Base-by-base conservation (phyloP, 2,113 vertebrate species). In the Istiophorus platypterus region DNA sequence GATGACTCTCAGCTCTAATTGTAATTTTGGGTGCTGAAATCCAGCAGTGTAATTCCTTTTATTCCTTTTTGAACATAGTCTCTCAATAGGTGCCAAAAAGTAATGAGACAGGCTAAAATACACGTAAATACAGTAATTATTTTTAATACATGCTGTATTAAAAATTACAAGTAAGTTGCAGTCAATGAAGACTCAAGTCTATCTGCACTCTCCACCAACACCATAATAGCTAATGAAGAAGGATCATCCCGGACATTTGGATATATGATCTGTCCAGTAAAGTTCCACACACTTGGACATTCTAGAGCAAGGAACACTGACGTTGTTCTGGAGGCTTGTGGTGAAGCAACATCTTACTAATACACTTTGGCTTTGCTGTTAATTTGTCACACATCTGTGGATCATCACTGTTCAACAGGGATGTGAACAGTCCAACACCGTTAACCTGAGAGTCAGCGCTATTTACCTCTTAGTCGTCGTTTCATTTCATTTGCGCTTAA, bases 381-480 rank as follows among this genome's bases (percentile, higher is more conserved):
- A 8, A 29, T 45, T 39, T 39, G 37, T 39, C 37, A 39, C 6
- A 18, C 51, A 5, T 17, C 8, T 37, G 24, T 42, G 39, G 41
- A 10, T 47, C 24, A 27, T 12, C 24, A 18, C 7, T 9, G 13
- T 8, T 17, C 39, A 26, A 56, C 11, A 26, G n/a, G 5, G n/a
- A 56, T 1, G 8, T 54, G 22, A 24, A 34, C 3, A 34, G 6
- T 34, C 31, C 31, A 34, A 57, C 26, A 20, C 57, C 39, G 14
- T 66, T 9, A 42, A 61, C 47, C 52, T 17, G 4, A 34, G 39
- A 10, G 56, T 81, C 68, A 58, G 63, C 65, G 67, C 17, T 52
- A 22, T 52, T 20, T 7, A 4, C 22, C n/a, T 22, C n/a, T n/a
- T 1, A 6, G 22, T 49, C 24, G 51, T 12, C 6, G 69, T 56